Evolutionary conservation across 64 coral and sea anemone species (phyloP).

Genomic region (Catalaphyllia jardinei): DNA sequence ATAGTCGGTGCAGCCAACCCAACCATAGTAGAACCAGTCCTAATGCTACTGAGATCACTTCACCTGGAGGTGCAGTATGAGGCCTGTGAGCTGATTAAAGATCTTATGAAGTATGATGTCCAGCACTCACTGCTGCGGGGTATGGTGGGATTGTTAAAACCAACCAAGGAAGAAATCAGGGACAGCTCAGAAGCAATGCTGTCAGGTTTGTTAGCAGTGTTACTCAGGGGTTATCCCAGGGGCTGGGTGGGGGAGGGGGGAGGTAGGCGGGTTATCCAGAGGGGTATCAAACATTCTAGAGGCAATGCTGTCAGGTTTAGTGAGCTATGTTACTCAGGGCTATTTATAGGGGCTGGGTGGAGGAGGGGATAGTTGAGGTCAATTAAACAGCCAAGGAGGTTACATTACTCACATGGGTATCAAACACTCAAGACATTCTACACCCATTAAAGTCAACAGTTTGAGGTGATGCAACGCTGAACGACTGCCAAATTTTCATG

Average conservation of each 20-base stretch:
- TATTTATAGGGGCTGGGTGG: too few relatives aligned
- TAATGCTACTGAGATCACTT: constrained; percentile 85
- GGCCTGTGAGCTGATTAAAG: constrained; percentile 96
- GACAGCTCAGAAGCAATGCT: constrained; percentile 74
- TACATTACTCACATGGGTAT: too few relatives aligned
- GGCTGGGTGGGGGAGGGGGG: too few relatives aligned
- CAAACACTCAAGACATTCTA: not conserved
- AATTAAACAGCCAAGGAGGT: too few relatives aligned
- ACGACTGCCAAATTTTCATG: too few relatives aligned
- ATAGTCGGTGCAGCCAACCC: constrained; percentile 78
- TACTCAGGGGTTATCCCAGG: not conserved
- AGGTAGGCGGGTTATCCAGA: too few relatives aligned
- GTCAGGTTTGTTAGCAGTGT: constrained; percentile 32
- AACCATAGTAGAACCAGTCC: constrained; percentile 86
- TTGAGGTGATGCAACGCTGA: too few relatives aligned
- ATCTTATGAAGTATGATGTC: constrained; percentile 85
- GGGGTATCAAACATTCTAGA: too few relatives aligned
- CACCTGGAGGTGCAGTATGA: constrained; percentile 98
- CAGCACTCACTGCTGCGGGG: constrained; percentile 77
- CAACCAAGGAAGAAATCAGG: constrained; percentile 89
- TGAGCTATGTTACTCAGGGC: too few relatives aligned
- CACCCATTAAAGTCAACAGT: too few relatives aligned
- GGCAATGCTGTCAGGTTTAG: too few relatives aligned
- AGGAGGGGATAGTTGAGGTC: too few relatives aligned
- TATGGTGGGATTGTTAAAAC: constrained; percentile 83